Base-by-base conservation (phyloP, 2,797 vertebrate genomes). In the Falco cherrug region DNA sequence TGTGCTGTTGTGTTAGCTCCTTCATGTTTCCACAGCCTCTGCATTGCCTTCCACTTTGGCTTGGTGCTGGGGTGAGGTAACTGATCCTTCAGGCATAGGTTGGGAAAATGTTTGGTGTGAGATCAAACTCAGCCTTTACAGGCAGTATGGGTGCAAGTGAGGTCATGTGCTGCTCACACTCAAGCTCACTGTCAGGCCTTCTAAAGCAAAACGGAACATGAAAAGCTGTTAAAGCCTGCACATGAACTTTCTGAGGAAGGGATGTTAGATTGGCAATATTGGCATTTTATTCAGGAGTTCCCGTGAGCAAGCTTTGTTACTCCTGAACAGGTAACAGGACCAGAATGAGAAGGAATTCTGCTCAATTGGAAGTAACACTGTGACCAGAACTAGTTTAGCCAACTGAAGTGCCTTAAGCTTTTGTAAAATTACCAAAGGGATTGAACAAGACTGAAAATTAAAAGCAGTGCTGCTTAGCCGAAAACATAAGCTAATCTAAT, bases 401-500 rank as follows among this genome's bases (percentile, higher is more conserved):
- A 53, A 71, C 33, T 6, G 33, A 87, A 82, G 11, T 29, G 14
- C 59, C 82, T 74, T 67, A 50, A 83, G 35, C 16, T 53, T 84
- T 91, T 63, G 26, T 35, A 94, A 96, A 95, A 95, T 68, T 89
- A 79, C 26, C 3, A 3, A 68, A 82, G 59, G 48, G 59, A 82
- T 91, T 16, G 5, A 84, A 93, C 28, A 86, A 79, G 81, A 50
- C 43, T 48, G 39, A 26, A 89, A 81, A 83, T 93, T 50, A 47
- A 91, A 85, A 88, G 61, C 19, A 77, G 82, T 79, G 50, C 89
- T 24, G 47, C 73, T 84, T 78, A 41, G 89, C 77, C 87, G 90
- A 93, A 97, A 96, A 86, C 39, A 78, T 37, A 88, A 90, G 17
- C 41, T 94, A 93, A 96, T 97, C 71, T 96, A 96, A 97, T 97